Evolutionary conservation across 2,113 vertebrate species (phyloP).

Genomic region (Tapirus terrestris): DNA sequence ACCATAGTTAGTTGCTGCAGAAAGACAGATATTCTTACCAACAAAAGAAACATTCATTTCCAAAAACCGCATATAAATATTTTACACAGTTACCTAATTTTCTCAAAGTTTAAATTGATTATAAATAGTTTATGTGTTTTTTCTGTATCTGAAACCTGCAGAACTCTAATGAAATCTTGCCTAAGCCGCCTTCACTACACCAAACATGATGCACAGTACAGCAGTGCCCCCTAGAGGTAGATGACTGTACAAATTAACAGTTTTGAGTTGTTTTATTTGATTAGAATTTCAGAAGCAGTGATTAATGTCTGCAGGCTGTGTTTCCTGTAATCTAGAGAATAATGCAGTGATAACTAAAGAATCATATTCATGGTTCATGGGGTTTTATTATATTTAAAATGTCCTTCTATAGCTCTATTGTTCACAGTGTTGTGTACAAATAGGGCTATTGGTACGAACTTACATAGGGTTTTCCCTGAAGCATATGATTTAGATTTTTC

Average conservation of each 20-base stretch:
- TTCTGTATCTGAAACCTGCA: slow-evolving; percentile 83
- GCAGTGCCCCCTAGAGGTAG: slow-evolving; percentile 87
- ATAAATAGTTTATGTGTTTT: slow-evolving; percentile 84
- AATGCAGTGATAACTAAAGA: background rate
- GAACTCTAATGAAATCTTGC: slow-evolving; percentile 76
- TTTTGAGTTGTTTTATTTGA: background rate
- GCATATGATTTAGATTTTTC: background rate
- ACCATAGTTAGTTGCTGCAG: slow-evolving; percentile 50
- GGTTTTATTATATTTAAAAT: background rate
- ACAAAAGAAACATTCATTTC: slow-evolving; percentile 81
- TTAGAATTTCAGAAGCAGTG: slow-evolving; percentile 10
- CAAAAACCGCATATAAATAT: slow-evolving; percentile 85
- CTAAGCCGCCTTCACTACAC: slow-evolving; percentile 66
- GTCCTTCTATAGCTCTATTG: background rate
- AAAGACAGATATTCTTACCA: slow-evolving; percentile 79
- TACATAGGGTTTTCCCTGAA: background rate
- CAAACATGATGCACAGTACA: slow-evolving; percentile 55
- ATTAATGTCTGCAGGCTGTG: background rate
- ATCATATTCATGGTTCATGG: background rate
- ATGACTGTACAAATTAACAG: background rate
- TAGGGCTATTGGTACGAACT: background rate
- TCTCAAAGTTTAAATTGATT: slow-evolving; percentile 85
- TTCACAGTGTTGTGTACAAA: background rate
- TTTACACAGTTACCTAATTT: slow-evolving; percentile 85
- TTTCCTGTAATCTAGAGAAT: background rate